Evolutionary conservation across 2,797 vertebrate genomes (phyloP), one percentile per base, ranked within the genome.

Genomic region (Sus cebifrons): DNA sequence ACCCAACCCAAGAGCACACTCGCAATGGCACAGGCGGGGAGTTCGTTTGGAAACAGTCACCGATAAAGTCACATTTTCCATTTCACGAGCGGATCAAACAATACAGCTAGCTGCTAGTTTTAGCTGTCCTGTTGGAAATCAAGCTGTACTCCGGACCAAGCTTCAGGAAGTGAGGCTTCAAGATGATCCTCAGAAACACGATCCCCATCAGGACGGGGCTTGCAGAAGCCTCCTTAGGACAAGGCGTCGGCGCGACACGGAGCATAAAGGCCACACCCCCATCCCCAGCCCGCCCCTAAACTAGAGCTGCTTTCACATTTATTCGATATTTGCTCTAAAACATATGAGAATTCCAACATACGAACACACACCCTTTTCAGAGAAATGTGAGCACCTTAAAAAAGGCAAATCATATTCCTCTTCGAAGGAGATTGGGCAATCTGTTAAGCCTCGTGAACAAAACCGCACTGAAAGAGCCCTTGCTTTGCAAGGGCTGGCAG

Each of bases 331-430:
- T 62, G 87, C 36, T 58, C 27, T 60, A 65, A 40, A 87, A 94
- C 62, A 75, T 68, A 71, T 78, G 74, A 96, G 52, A 56, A 91
- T 56, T 78, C 75, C 11, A 78, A 78, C 13, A 25, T 3, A 5
- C 44, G 36, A 97, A 94, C 93, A 87, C 36, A 70, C 6, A 87
- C 8, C 13, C 29, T 96, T 91, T 93, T 52, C 68, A 74, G 36
- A 77, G 27, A 62, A 78, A 78, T 74, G 16, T 75, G 44, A 36
- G 64, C 44, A 88, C n/a, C 67, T 68, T 70, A 65, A 70, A 40
- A 81, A 84, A 27, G 90, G 68, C 56, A 88, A 86, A 75, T 85
- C 75, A 36, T 11, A 58, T 15, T 88, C 23, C 21, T 86, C 90
- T 87, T 36, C 60, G 67, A 94, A 89, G 79, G 25, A 89, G 74